Evolutionary conservation across 2,888 invertebrate species (phyloP).

Genomic region (Tridacna crocea): DNA sequence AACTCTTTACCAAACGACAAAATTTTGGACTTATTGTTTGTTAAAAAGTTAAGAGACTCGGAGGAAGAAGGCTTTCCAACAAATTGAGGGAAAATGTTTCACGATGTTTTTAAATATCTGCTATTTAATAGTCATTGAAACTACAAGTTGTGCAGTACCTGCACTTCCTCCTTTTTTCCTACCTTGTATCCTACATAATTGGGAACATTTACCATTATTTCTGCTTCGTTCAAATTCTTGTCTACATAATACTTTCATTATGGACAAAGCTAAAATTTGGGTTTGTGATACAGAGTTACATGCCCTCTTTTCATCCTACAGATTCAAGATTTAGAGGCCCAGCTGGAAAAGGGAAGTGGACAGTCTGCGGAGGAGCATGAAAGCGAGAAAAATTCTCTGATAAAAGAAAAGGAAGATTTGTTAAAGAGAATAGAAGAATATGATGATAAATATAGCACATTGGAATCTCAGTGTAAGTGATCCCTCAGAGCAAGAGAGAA

Average conservation of each 20-base stretch:
- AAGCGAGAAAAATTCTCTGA: slow-evolving; percentile 57
- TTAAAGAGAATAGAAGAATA: slow-evolving; percentile 62
- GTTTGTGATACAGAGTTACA: too few relatives aligned
- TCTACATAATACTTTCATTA: neutral
- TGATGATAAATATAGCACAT: slow-evolving; percentile 58
- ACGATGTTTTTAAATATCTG: too few relatives aligned
- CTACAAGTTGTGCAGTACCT: too few relatives aligned
- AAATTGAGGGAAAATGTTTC: too few relatives aligned
- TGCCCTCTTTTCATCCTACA: slow-evolving; percentile 22
- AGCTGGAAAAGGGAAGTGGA: slow-evolving; percentile 53
- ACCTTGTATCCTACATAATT: too few relatives aligned
- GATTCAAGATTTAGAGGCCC: slow-evolving; percentile 66
- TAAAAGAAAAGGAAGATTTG: slow-evolving; percentile 64
- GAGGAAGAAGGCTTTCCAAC: too few relatives aligned
- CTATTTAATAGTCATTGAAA: too few relatives aligned
- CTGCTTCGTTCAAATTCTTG: neutral
- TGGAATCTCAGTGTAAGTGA: slow-evolving; percentile 64
- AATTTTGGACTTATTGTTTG: too few relatives aligned
- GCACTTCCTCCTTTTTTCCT: too few relatives aligned
- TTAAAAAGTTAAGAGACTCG: too few relatives aligned
- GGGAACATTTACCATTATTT: neutral
- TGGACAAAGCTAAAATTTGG: neutral
- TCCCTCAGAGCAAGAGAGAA: neutral
- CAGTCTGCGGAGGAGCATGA: slow-evolving; percentile 52
- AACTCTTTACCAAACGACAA: too few relatives aligned